Conservation (phyloP, 2,888 invertebrate species). For the Coenonympha glycerion region DNA sequence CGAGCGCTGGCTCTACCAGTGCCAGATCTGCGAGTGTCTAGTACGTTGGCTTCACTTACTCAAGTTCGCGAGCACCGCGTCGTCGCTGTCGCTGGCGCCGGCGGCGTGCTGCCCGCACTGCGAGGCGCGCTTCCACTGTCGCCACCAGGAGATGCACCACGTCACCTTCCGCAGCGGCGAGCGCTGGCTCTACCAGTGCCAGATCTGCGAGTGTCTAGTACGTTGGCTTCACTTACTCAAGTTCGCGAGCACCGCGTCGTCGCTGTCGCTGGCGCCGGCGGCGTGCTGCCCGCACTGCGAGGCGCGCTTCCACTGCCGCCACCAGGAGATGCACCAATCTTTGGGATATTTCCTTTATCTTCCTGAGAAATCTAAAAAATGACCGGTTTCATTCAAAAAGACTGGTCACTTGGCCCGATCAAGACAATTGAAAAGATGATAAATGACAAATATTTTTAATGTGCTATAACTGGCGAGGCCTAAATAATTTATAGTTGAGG, state of each 20-base stretch:
- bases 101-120: conserved; percentile 88
- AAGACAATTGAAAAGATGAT: no score
- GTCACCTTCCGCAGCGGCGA: conserved; percentile 87
- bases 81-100: conserved; percentile 61
- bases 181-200: conserved; percentile 93
- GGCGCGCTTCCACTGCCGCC: conserved; percentile 82
- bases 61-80: background rate
- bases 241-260: background rate
- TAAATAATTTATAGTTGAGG: no score
- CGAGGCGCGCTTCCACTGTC: conserved; percentile 82
- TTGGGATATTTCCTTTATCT: no score
- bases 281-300: conserved; percentile 90
- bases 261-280: conserved; percentile 68
- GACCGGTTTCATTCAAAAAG: no score
- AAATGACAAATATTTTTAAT: no score
- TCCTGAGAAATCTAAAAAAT: no score
- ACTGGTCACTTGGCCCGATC: no score
- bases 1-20: conserved; percentile 92
- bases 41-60: no score
- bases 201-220: conserved; percentile 93
- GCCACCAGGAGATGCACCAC: conserved; percentile 86
- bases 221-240: no score
- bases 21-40: conserved; percentile 93
- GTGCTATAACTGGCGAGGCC: no score
- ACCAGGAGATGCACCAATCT: conserved; percentile 87